Percentiles rank a stretch among this genome's conserved stretches.
phyloP scores from a whole-genome alignment of 2,797 vertebrate genomes.

The Odontamblyopus lacepedii region DNA sequence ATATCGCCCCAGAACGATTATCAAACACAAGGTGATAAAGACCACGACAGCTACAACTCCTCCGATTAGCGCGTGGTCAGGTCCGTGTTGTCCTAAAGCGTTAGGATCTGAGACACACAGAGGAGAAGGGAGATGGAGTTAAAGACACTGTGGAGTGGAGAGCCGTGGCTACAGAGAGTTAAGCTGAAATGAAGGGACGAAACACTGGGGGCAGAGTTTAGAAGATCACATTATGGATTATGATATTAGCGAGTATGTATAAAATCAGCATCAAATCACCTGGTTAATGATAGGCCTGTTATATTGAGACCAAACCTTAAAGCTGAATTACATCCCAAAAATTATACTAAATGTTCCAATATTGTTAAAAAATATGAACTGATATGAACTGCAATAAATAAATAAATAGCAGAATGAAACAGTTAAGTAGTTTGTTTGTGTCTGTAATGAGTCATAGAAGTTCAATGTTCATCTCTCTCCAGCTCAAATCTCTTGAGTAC shows the following conservation, averaged over 20 bases:
- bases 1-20: slow-evolving; percentile 96
- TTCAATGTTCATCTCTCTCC: too few relatives aligned
- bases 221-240: not conserved
- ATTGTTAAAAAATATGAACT: too few relatives aligned
- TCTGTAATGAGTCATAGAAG: too few relatives aligned
- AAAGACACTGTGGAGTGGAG: not conserved
- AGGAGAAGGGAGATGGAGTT: not conserved
- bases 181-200: slow-evolving; percentile 11
- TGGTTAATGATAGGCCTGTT: not conserved
- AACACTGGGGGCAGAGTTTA: not conserved
- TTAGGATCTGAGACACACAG: slow-evolving; percentile 86
- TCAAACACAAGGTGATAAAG: slow-evolving; percentile 98
- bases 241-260: not conserved
- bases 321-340: too few relatives aligned
- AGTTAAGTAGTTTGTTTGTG: too few relatives aligned
- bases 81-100: slow-evolving; percentile 87
- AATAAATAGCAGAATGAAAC: too few relatives aligned
- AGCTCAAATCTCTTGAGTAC: too few relatives aligned
- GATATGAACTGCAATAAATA: too few relatives aligned
- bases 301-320: too few relatives aligned
- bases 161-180: not conserved
- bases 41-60: slow-evolving; percentile 98
- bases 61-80: slow-evolving; percentile 96
- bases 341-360: too few relatives aligned
- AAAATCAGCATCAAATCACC: not conserved